These are phyloP conservation scores for Falco berigora DNA, from an alignment of 2,797 vertebrate genomes.

Conservation along the genomic window DNA sequence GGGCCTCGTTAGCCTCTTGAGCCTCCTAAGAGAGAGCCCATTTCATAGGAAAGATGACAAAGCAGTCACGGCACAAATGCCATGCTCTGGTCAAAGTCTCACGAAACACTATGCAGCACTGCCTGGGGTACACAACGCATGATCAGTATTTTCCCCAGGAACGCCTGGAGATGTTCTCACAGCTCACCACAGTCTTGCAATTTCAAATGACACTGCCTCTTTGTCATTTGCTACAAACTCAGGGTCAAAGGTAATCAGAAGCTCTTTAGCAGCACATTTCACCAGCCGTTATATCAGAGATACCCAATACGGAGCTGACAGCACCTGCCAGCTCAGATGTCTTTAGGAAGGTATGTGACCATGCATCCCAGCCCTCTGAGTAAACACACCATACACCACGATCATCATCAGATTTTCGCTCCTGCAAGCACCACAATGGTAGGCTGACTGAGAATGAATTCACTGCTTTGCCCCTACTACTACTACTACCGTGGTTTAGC, in stretches of 20 bases:
- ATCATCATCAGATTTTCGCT: background rate
- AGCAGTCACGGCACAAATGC: too few relatives aligned
- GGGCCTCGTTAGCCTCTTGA: background rate
- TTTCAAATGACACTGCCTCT: background rate
- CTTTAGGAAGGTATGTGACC: background rate
- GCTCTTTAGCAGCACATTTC: background rate
- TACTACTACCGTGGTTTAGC: background rate
- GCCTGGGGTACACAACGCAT: fast-evolving
- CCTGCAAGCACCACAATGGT: background rate
- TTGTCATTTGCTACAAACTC: background rate
- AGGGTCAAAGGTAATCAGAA: background rate
- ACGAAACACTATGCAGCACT: fast-evolving
- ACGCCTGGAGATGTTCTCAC: background rate
- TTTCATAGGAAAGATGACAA: fast-evolving
- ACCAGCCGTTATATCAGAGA: background rate
- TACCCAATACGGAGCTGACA: background rate
- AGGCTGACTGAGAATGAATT: background rate
- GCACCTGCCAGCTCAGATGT: background rate
- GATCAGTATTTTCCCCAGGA: background rate
- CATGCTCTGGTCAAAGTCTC: background rate
- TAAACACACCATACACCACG: background rate
- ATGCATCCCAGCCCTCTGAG: background rate
- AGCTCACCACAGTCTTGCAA: background rate
- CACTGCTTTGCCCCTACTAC: background rate
- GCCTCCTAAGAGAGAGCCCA: background rate